Conservation (phyloP, 2,113 vertebrate species). For the Coptodon bakossiorum region DNA sequence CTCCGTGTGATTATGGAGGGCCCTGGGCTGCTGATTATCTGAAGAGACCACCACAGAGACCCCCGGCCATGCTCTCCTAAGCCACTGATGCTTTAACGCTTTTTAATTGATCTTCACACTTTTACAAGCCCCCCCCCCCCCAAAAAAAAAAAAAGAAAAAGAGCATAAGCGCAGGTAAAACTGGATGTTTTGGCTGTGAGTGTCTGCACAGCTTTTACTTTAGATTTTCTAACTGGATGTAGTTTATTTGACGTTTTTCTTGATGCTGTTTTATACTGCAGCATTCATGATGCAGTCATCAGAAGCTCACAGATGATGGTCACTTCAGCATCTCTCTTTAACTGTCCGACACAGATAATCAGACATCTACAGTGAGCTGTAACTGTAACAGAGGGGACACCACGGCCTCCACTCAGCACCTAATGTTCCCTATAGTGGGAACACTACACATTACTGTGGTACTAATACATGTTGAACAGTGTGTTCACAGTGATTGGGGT, state of each 20-base stretch:
- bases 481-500: not conserved
- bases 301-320: not conserved
- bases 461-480: not conserved
- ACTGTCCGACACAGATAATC: not conserved
- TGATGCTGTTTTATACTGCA: not conserved
- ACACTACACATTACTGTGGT: not conserved
- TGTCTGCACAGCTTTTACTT: not conserved
- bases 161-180: not conserved
- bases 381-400: not conserved
- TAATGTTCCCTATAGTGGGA: not conserved
- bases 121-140: not conserved
- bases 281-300: not conserved
- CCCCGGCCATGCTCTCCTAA: slow-evolving; percentile 20
- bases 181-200: not conserved
- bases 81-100: slow-evolving; percentile 1
- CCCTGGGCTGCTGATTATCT: slow-evolving; percentile 52
- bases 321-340: not conserved
- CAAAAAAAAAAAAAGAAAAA: fast-evolving
- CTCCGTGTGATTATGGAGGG: slow-evolving; percentile 38
- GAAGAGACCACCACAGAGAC: slow-evolving; percentile 52
- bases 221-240: not conserved
- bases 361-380: not conserved
- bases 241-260: not conserved
- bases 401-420: not conserved
- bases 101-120: slow-evolving; percentile 35